phyloP scores from a whole-genome alignment of 2,113 vertebrate genomes.

The Strix uralensis region DNA sequence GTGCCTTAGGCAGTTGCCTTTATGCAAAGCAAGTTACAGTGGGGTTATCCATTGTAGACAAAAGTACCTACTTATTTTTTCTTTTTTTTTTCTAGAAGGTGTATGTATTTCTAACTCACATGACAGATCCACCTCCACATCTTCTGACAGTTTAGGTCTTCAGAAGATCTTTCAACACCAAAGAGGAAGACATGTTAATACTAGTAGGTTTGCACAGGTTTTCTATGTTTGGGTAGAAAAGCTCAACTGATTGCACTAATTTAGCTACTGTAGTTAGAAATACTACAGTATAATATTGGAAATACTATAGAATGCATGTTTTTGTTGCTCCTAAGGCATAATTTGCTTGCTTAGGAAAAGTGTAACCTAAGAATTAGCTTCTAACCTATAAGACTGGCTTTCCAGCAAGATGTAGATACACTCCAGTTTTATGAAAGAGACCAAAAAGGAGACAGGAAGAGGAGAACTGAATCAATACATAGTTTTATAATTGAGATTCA shows the following conservation, averaged over 20 bases:
- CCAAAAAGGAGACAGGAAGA: background rate
- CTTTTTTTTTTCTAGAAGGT: background rate
- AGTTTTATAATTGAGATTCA: background rate
- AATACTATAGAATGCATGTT: background rate
- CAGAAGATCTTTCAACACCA: background rate
- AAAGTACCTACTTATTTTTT: background rate
- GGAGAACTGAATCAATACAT: background rate
- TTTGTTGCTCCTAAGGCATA: background rate
- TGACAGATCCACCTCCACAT: background rate
- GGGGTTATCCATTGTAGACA: background rate
- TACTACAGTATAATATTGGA: background rate
- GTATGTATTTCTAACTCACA: background rate
- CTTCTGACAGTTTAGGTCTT: background rate
- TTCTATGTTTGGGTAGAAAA: background rate
- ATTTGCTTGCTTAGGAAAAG: background rate
- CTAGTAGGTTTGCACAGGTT: background rate
- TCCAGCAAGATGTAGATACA: background rate
- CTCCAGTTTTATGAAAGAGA: background rate
- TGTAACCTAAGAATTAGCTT: background rate
- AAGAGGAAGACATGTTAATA: background rate
- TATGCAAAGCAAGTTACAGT: background rate
- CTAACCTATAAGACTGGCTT: background rate
- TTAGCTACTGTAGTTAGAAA: background rate
- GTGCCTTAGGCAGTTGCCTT: background rate
- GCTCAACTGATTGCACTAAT: background rate